Base-by-base conservation (phyloP, 35 echinoderm and acorn worm genomes). In the Patiria miniata region DNA sequence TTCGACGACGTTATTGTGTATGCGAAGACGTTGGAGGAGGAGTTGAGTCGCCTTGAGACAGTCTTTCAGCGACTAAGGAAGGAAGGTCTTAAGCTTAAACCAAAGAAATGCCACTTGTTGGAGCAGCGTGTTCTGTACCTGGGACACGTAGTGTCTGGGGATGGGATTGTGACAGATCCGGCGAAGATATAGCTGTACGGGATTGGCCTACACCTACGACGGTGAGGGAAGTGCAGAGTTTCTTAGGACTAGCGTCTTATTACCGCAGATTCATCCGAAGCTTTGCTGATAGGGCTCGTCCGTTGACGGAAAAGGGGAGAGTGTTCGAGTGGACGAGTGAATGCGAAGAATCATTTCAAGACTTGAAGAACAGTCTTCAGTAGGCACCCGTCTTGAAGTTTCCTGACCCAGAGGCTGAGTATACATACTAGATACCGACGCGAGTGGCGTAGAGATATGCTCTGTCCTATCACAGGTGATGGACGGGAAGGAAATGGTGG, bases 221-320 rank as follows among this genome's bases (percentile, higher is more conserved):
- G 7, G 39, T 53, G 51, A 87, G 10, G 51, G 68, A 87, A 26
- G 68, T 87, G 36, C 55, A 80, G 36, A 68, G 68, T 37, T 93
- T 93, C 68, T 17, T 88, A 39, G 91, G 91, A 36, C 44, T 93
- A 0, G 80, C 87, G 19, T 93, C 79, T 17, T 89, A 88, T 60
- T 93, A 93, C 77, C 18, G 91, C 14, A 29, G 79, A 19, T 93
- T 89, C 47, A 61, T 88, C n/a, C 2, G 23, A 5, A 58, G 80
- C 30, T 93, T 80, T 89, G 30, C 79, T 14, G 36, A 78, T 18
- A 79, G 83, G 2, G 91, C 86, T 0, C 22, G 40, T n/a, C n/a
- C n/a, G n/a, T n/a, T n/a, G n/a, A n/a, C n/a, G n/a, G n/a, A n/a
- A n/a, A n/a, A n/a, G n/a, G n/a, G n/a, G n/a, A n/a, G n/a, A n/a